These are phyloP conservation scores for Melanaphis sacchari DNA, from an alignment of 1,140 invertebrate species.

Conservation along the genomic window DNA sequence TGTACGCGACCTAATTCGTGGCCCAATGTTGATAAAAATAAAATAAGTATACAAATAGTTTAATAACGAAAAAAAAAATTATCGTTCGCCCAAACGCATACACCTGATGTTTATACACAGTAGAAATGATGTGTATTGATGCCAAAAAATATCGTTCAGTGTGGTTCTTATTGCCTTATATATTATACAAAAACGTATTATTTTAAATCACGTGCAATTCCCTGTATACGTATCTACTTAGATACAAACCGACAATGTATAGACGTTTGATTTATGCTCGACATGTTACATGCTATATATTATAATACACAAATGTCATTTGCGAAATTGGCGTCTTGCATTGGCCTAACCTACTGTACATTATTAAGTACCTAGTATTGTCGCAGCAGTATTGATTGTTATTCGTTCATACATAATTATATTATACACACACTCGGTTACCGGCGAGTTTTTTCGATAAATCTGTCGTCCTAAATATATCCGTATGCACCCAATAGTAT, in stretches of 20 bases:
- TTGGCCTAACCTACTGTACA: background rate
- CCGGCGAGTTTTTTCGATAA: background rate
- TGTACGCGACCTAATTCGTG: background rate
- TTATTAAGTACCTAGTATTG: background rate
- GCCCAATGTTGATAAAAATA: background rate
- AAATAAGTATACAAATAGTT: background rate
- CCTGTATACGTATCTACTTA: too few relatives aligned
- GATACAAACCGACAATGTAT: background rate
- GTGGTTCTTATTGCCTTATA: too few relatives aligned
- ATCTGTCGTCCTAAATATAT: background rate
- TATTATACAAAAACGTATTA: background rate
- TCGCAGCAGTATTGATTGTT: background rate
- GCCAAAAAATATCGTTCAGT: constrained; percentile 11
- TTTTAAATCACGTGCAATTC: background rate
- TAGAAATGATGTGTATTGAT: background rate
- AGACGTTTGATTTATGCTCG: background rate
- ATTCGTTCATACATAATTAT: background rate
- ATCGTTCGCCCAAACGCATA: background rate
- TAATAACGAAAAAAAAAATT: background rate
- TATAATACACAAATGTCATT: too few relatives aligned
- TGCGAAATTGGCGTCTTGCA: background rate
- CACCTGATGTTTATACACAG: background rate
- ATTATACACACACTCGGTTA: background rate
- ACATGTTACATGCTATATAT: background rate
- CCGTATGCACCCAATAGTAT: too few relatives aligned